Evolutionary conservation across 2,113 vertebrate species (phyloP).

Genomic region (Dendropsophus ebraccatus): DNA sequence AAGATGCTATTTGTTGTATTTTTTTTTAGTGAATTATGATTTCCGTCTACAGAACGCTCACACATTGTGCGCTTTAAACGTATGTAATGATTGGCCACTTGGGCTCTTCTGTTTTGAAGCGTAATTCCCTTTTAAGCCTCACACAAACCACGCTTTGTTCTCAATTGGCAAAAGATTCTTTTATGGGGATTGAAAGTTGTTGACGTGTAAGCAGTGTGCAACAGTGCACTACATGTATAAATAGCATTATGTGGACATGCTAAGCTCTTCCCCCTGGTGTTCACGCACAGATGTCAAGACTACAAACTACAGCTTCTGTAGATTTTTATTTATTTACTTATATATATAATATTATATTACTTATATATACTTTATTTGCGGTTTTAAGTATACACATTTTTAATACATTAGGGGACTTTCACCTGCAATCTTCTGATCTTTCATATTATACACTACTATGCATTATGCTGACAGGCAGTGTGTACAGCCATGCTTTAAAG

Average conservation of each 20-base stretch:
- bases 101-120: background rate
- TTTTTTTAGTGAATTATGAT: background rate
- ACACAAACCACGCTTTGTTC: constrained; percentile 34
- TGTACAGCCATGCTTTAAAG: no score
- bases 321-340: background rate
- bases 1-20: no score
- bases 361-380: no score
- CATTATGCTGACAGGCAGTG: no score
- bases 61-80: background rate
- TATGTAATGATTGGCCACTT: constrained; percentile 1
- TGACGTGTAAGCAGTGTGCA: background rate
- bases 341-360: no score
- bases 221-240: background rate
- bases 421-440: no score
- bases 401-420: no score
- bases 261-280: background rate
- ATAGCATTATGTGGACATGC: background rate
- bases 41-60: constrained; percentile 1
- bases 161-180: background rate
- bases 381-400: no score
- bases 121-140: constrained; percentile 7
- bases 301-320: background rate
- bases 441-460: no score
- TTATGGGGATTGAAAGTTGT: constrained; percentile 1
- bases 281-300: background rate